Conservation (phyloP, 2,797 vertebrate species). For the Oreochromis grahami region DNA sequence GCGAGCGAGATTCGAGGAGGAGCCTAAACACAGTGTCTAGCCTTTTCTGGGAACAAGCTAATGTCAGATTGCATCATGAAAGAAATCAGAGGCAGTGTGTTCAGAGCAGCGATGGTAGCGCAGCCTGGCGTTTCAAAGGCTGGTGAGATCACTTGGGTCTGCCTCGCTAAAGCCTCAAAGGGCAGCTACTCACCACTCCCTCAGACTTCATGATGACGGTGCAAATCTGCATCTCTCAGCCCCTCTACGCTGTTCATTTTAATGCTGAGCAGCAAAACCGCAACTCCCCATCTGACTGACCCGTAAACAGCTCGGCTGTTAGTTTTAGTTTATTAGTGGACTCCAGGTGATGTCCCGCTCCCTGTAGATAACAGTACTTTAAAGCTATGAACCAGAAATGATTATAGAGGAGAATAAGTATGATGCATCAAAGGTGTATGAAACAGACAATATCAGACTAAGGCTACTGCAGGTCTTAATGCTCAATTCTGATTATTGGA, state of each 20-base stretch:
- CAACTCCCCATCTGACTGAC: not conserved
- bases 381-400: not conserved
- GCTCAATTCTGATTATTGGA: too few species aligned
- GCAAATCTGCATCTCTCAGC: not conserved
- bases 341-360: not conserved
- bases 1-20: not conserved
- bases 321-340: not conserved
- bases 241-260: not conserved
- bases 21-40: not conserved
- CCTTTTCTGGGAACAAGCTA: not conserved
- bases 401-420: not conserved
- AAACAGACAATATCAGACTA: not conserved
- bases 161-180: constrained; percentile 7
- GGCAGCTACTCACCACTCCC: not conserved
- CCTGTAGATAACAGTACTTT: not conserved
- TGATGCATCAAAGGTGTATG: not conserved
- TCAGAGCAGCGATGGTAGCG: not conserved
- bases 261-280: not conserved
- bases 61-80: constrained; percentile 3
- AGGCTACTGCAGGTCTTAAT: too few species aligned
- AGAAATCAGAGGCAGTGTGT: not conserved
- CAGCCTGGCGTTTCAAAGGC: constrained; percentile 6
- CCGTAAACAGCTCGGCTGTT: not conserved
- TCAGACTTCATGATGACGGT: not conserved
- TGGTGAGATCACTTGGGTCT: not conserved